A percentile compares a stretch with the other conserved stretches of the same genome.
Conservation (phyloP, 2,113 vertebrate species). For the Tretioscincus oriximinensis region DNA sequence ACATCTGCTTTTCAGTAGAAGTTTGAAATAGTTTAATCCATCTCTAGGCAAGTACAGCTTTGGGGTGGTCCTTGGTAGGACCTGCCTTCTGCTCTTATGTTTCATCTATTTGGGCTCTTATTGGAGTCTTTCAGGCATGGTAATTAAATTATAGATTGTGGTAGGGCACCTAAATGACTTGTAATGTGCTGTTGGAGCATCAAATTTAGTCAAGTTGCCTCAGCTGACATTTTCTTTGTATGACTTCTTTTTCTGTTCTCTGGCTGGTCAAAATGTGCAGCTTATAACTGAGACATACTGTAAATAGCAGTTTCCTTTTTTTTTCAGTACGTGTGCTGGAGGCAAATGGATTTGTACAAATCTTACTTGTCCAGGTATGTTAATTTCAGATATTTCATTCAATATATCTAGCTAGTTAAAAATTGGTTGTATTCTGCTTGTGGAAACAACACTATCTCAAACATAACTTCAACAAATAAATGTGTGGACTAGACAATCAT, state of each 20-base stretch:
- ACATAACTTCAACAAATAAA: too few relatives aligned
- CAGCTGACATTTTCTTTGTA: not conserved
- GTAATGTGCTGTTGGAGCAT: not conserved
- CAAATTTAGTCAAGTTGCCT: not conserved
- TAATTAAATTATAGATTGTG: too few relatives aligned
- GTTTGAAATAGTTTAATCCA: not conserved
- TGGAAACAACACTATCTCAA: not conserved
- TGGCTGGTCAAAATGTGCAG: not conserved
- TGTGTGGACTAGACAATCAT: too few relatives aligned
- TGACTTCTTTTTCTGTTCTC: not conserved
- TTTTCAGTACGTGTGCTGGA: constrained; percentile 85
- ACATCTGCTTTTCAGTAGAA: not conserved
- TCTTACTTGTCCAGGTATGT: constrained; percentile 86
- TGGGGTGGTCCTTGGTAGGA: too few relatives aligned
- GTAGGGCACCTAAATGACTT: not conserved
- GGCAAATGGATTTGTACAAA: constrained; percentile 92
- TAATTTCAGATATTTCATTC: not conserved
- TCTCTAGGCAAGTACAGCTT: too few relatives aligned
- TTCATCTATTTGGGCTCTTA: too few relatives aligned
- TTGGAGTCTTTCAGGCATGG: too few relatives aligned
- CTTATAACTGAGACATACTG: too few relatives aligned
- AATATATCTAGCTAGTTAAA: not conserved
- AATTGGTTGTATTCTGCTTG: not conserved
- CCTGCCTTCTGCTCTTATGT: too few relatives aligned
- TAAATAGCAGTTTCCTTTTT: constrained; percentile 45